A percentile compares a stretch with the other conserved stretches of the same genome.
Evolutionary conservation across 2,797 vertebrate genomes (phyloP).

Genomic region (Ataeniobius toweri): DNA sequence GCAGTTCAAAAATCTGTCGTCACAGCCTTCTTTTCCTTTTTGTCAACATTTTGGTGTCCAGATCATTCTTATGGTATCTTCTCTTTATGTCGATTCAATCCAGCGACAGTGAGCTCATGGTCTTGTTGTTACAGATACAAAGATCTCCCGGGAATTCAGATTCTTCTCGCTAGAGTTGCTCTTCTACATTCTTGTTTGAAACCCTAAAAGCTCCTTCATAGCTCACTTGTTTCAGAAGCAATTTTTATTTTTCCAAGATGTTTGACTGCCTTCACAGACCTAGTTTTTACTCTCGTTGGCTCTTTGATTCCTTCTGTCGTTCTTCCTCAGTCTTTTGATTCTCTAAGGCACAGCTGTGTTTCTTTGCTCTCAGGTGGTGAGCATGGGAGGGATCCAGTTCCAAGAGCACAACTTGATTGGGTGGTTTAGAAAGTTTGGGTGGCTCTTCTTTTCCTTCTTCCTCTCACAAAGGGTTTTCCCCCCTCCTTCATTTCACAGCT

Average conservation of each 20-base stretch:
- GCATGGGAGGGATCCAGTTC: slow-evolving; percentile 74
- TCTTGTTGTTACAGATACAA: slow-evolving; percentile 60
- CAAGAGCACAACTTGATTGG: slow-evolving; percentile 70
- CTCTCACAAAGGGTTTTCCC: slow-evolving; percentile 17
- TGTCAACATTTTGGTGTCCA: slow-evolving; percentile 41
- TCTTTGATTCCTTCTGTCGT: slow-evolving; percentile 32
- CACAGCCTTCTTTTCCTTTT: slow-evolving; percentile 37
- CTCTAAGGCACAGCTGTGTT: slow-evolving; percentile 67
- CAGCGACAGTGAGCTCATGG: slow-evolving; percentile 53
- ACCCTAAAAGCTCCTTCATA: slow-evolving; percentile 1
- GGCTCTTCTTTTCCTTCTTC: slow-evolving; percentile 52
- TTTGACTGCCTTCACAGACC: slow-evolving; percentile 5
- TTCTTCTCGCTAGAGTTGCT: slow-evolving; percentile 35
- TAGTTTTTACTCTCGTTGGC: slow-evolving; percentile 52
- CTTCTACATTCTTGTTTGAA: slow-evolving; percentile 7
- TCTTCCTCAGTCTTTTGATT: slow-evolving; percentile 43
- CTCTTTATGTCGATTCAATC: slow-evolving; percentile 53
- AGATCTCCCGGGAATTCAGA: slow-evolving; percentile 51
- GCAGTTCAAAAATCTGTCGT: slow-evolving; percentile 28
- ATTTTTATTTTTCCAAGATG: slow-evolving; percentile 26
- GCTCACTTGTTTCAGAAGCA: slow-evolving; percentile 20
- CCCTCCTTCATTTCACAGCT: slow-evolving; percentile 28
- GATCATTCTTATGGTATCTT: slow-evolving; percentile 35
- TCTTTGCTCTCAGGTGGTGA: slow-evolving; percentile 74
- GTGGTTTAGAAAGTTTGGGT: slow-evolving; percentile 74